Conservation (phyloP, 2,888 invertebrate species). For the Phaedon cochleariae region DNA sequence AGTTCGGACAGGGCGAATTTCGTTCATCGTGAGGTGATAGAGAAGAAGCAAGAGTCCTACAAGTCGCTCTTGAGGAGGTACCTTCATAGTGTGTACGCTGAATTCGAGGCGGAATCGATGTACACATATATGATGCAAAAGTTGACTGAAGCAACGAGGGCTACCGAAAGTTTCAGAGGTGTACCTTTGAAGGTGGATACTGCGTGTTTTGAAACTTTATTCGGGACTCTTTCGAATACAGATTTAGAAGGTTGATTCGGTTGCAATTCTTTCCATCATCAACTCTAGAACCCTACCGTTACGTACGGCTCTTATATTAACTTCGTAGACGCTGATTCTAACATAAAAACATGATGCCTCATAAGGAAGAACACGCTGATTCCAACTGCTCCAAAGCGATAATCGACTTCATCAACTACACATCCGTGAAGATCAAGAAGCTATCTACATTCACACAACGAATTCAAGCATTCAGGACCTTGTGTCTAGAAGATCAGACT, state of each 20-base stretch:
- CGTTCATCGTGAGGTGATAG: slow-evolving; percentile 84
- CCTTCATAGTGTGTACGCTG: slow-evolving; percentile 82
- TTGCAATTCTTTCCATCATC: too few species aligned
- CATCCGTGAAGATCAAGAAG: slow-evolving; percentile 90
- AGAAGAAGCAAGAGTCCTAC: slow-evolving; percentile 88
- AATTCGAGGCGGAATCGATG: slow-evolving; percentile 87
- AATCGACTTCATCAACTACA: slow-evolving; percentile 87
- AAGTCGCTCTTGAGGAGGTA: slow-evolving; percentile 87
- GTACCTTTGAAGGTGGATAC: slow-evolving; percentile 95
- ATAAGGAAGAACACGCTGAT: slow-evolving; percentile 82
- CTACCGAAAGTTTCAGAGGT: slow-evolving; percentile 91
- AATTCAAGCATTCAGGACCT: slow-evolving; percentile 88
- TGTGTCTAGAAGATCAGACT: slow-evolving; percentile 95
- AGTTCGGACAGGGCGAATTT: slow-evolving; percentile 83
- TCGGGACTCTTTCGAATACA: too few species aligned
- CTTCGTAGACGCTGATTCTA: too few species aligned
- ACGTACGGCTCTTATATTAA: too few species aligned
- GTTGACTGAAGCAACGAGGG: slow-evolving; percentile 85
- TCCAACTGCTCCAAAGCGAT: slow-evolving; percentile 75
- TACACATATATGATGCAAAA: slow-evolving; percentile 90
- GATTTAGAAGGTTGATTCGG: too few species aligned
- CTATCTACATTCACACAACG: slow-evolving; percentile 86
- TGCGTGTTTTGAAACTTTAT: slow-evolving; percentile 89
- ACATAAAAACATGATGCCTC: too few species aligned
- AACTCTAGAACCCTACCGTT: too few species aligned